A percentile compares a stretch with the other conserved stretches of the same genome.
Evolutionary conservation across 2,888 invertebrate genomes (phyloP).

Genomic region (Taphrorychus bicolor): DNA sequence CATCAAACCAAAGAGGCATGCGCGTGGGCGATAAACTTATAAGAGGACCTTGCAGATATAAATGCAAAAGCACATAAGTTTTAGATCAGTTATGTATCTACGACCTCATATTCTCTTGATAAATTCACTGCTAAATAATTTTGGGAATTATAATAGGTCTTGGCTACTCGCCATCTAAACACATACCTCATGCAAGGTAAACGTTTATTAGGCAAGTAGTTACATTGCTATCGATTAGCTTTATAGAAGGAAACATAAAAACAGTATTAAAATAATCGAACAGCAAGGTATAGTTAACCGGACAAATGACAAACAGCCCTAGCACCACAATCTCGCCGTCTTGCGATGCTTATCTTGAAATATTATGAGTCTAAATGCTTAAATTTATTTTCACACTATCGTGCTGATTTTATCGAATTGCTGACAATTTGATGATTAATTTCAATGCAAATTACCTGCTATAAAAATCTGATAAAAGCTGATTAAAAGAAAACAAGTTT

Average conservation of each 20-base stretch:
- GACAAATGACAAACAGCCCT: constrained; percentile 35
- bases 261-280: background rate
- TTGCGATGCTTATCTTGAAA: constrained; percentile 35
- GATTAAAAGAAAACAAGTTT: too few species aligned
- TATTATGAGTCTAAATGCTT: constrained; percentile 28
- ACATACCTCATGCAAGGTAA: background rate
- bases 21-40: background rate
- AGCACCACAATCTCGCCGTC: constrained; percentile 3
- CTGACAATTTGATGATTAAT: background rate
- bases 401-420: background rate
- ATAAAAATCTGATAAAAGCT: too few species aligned
- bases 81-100: too few species aligned
- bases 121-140: too few species aligned
- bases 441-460: too few species aligned
- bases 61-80: too few species aligned
- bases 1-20: background rate
- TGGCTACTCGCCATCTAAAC: background rate
- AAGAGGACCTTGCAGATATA: too few species aligned
- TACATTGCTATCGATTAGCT: constrained; percentile 11
- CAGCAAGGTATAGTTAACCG: constrained; percentile 13
- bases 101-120: too few species aligned
- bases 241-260: constrained; percentile 4
- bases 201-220: background rate
- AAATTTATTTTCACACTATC: constrained; percentile 23
- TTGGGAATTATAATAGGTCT: too few species aligned